These are phyloP conservation scores for Aradus depressus DNA, from an alignment of 2,888 invertebrate genomes.

Conservation along the genomic window DNA sequence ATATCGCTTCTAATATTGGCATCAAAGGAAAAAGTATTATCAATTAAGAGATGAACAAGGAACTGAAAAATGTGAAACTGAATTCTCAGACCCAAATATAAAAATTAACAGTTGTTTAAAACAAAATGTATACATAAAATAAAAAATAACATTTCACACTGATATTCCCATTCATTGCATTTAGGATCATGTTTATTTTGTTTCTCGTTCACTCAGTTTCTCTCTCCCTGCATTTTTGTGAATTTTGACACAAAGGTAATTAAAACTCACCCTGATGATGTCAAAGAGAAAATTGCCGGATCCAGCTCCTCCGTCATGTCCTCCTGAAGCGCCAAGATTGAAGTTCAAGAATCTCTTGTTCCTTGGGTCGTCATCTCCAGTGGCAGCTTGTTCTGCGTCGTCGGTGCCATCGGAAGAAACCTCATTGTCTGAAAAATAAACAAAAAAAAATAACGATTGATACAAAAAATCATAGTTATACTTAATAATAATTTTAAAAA, in stretches of 20 bases:
- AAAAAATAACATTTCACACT: too few relatives aligned
- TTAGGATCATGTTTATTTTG: too few relatives aligned
- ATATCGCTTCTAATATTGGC: too few relatives aligned
- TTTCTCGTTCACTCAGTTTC: too few relatives aligned
- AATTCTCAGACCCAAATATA: too few relatives aligned
- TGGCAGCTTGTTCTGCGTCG: constrained; percentile 45
- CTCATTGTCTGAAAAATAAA: constrained; percentile 26
- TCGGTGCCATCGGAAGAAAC: constrained; percentile 27
- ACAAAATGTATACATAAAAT: too few relatives aligned
- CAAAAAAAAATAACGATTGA: neutral
- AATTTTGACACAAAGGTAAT: neutral
- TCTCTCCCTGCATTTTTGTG: neutral
- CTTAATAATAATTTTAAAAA: neutral
- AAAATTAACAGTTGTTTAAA: too few relatives aligned
- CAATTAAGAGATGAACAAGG: too few relatives aligned
- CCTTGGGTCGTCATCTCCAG: constrained; percentile 54
- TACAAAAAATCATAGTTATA: neutral
- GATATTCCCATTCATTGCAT: too few relatives aligned
- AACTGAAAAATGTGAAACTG: too few relatives aligned
- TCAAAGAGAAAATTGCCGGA: constrained; percentile 84
- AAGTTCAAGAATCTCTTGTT: constrained; percentile 70
- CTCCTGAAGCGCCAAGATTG: constrained; percentile 40
- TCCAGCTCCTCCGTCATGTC: constrained; percentile 43
- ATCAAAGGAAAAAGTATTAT: too few relatives aligned
- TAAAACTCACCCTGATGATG: constrained; percentile 67